Base-by-base conservation (phyloP, 2,113 vertebrate species). In the Syngnathus scovelli region DNA sequence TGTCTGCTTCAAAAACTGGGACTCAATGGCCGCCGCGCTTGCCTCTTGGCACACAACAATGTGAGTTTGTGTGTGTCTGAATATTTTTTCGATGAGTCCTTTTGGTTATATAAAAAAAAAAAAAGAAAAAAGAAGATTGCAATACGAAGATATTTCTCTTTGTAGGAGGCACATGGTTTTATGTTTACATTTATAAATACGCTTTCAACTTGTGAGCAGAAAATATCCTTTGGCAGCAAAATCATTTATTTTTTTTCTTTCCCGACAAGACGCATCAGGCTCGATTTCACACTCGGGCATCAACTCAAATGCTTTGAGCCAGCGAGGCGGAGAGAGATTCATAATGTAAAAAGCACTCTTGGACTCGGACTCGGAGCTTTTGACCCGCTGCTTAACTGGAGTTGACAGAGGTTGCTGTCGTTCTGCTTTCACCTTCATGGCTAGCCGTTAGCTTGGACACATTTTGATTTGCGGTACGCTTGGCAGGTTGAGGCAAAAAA, bases 21-120 rank as follows among this genome's bases (percentile, higher is more conserved):
- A 78, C 76, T 75, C 58, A 55, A 85, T 80, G 86, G 85, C 78
- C 73, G 49, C 69, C 61, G 36, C n/a, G 36, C 66, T 65, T 61
- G 62, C 71, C 7, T 67, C 68, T 55, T 86, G 81, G 86, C 70
- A 59, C 70, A 43, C 41, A 44, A 52, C 74, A 64, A 58, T 46
- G 83, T 84, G 59, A 86, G 82, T 83, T 67, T 36, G 13, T 58
- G 44, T 52, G 8, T 71, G 48, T 69, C 51, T 11, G 51, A 54
- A 27, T 55, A 27, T 55, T 27, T 27, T 49, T 49, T 49, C 19
- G 2, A 18, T 49, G 18, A 5, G 16, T 49, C 16, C 7, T 49
- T 6, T 49, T 49, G 15, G 16, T 49, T n/a, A 3, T 51, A n/a
- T 7, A 3, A n/a, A n/a, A 21, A 10, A 52, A 5, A 8, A 7